Evolutionary conservation across 2,888 invertebrate genomes (phyloP).

Genomic region (Eupithecia subfuscata): DNA sequence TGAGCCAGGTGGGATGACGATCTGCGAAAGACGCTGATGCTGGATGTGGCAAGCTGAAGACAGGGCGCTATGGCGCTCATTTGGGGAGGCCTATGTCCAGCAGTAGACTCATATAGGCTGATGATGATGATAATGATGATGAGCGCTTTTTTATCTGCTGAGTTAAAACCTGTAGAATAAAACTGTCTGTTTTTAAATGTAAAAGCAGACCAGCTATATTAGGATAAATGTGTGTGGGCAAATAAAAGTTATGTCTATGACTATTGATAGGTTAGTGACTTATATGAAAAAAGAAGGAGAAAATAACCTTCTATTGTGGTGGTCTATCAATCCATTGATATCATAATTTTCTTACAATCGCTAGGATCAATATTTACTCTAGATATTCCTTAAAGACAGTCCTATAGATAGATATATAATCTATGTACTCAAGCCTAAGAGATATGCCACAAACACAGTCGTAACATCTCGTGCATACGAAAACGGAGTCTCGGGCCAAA

Average conservation of each 20-base stretch:
- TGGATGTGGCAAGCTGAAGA: too few species aligned
- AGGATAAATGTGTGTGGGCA: background rate
- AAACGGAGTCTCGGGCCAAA: slow-evolving; percentile 45
- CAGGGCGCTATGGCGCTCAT: too few species aligned
- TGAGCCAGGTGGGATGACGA: too few species aligned
- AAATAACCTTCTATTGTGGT: background rate
- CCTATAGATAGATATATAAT: too few species aligned
- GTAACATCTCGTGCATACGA: slow-evolving; percentile 43
- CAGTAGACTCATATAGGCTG: too few species aligned
- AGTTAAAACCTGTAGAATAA: background rate
- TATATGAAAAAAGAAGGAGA: background rate
- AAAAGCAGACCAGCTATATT: background rate
- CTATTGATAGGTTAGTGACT: background rate
- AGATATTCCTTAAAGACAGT: background rate
- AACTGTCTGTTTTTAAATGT: background rate
- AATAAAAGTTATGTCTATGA: background rate
- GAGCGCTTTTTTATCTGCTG: background rate
- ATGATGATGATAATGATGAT: too few species aligned
- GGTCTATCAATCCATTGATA: too few species aligned
- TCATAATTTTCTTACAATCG: background rate
- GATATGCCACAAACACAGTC: slow-evolving; percentile 37
- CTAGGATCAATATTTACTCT: background rate
- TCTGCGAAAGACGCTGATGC: too few species aligned
- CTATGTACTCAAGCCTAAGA: background rate
- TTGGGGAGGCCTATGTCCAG: too few species aligned